Base-by-base conservation (phyloP, 2,113 vertebrate species). In the Corythaeola cristata region DNA sequence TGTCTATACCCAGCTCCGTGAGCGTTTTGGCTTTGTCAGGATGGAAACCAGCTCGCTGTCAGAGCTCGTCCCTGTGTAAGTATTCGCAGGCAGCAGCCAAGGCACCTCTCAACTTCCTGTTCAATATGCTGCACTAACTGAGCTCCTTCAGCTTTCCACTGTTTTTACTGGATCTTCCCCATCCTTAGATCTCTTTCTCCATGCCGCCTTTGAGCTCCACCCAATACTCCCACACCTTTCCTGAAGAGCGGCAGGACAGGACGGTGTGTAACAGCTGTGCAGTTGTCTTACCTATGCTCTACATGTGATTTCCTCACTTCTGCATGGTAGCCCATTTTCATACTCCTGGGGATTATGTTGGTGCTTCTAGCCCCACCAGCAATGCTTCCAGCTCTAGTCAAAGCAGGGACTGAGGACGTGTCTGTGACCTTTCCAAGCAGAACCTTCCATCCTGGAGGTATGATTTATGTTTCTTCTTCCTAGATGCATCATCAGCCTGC, bases 251-350 rank as follows among this genome's bases (percentile, higher is more conserved):
- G 45, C 3, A 4, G 44, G 35, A 39, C 14, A 39, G 28, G 39
- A 8, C 33, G 56, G 27, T 30, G 27, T 41, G 30, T 52, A 44
- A 32, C 27, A 50, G 63, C 59, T 6, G 19, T 1, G 1, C 3
- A 2, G 19, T 47, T 68, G 26, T 63, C 55, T 72, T n/a, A 37
- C 44, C 44, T 58, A 1, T 7, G 14, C 33, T 55, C 37, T 53
- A 2, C 0, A 0, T 2, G 0, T 30, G 44, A 52, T 45, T 88
- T 82, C 39, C 45, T 90, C 26, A 1, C 16, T 68, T 76, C 53
- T 77, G 53, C 18, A 45, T 53, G 6, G 7, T 53, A 45, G 12
- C 19, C 8, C 11, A 12, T 56, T 83, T 69, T 27, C 47, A 47
- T 63, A 37, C 12, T 6, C 11, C 20, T 44, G 24, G 33, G 15